These are phyloP conservation scores for Masticophis lateralis DNA, from an alignment of 2,797 vertebrate genomes.

Conservation along the genomic window DNA sequence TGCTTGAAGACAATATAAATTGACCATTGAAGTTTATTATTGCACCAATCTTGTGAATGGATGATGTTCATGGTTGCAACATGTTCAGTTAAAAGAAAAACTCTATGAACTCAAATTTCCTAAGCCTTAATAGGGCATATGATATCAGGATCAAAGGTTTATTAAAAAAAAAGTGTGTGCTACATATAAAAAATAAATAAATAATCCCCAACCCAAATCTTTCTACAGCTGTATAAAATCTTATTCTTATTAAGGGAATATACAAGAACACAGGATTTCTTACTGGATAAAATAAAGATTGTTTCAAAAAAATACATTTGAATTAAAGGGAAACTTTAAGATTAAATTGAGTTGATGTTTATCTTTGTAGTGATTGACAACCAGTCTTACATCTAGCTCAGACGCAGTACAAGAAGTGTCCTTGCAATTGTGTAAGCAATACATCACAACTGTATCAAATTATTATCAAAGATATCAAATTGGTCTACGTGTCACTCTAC, in stretches of 20 bases:
- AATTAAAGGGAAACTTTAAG: neutral
- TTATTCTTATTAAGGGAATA: neutral
- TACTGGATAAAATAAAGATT: neutral
- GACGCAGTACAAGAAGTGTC: neutral
- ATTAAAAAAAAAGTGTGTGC: neutral
- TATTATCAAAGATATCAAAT: neutral
- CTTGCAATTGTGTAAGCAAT: neutral
- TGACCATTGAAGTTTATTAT: neutral
- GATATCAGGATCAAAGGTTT: slow-evolving; percentile 9
- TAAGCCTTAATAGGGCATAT: neutral
- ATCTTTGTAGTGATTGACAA: neutral
- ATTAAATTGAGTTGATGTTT: neutral
- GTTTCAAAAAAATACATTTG: neutral
- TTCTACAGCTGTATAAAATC: neutral
- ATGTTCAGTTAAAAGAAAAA: neutral
- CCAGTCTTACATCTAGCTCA: neutral
- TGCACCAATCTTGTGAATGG: neutral
- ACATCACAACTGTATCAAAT: neutral
- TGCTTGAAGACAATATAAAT: neutral
- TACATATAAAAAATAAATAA: neutral
- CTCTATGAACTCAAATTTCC: neutral
- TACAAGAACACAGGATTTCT: neutral
- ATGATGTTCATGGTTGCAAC: neutral
- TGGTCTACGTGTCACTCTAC: neutral
- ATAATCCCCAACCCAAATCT: neutral